phyloP scores from a whole-genome alignment of 2,113 vertebrate genomes.

The Castor canadensis region DNA sequence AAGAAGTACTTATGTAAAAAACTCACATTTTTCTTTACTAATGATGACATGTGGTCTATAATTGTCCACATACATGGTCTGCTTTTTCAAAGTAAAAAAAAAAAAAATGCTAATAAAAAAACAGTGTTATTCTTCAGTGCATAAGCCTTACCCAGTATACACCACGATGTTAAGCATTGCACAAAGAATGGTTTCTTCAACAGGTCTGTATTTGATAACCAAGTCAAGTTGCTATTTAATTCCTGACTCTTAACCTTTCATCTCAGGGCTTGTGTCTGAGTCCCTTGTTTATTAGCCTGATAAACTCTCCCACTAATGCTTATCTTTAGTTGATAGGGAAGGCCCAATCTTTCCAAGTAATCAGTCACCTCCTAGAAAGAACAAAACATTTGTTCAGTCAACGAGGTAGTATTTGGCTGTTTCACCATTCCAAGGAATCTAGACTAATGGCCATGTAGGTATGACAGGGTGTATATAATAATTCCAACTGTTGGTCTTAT shows the following conservation, averaged over 20 bases:
- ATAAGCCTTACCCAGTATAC: background rate
- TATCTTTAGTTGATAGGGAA: background rate
- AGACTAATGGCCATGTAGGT: background rate
- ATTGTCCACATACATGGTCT: background rate
- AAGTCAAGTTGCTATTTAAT: background rate
- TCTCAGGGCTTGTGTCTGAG: background rate
- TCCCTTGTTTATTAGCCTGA: slow-evolving; percentile 45
- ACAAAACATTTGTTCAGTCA: background rate
- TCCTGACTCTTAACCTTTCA: slow-evolving; percentile 47
- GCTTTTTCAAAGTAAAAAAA: slow-evolving; percentile 39
- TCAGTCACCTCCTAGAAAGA: background rate
- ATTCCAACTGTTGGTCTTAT: background rate
- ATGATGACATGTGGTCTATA: background rate
- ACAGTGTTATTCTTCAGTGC: background rate
- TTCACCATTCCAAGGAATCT: background rate
- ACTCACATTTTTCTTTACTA: background rate
- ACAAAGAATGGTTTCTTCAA: slow-evolving; percentile 3
- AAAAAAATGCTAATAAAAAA: background rate
- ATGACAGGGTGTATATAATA: background rate
- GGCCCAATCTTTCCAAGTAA: background rate
- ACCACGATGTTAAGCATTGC: background rate
- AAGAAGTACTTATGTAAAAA: background rate
- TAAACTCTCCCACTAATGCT: background rate
- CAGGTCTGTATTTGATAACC: background rate
- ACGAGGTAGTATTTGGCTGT: background rate